Conservation (phyloP, 2,113 vertebrate genomes). For the Pogonocichla stellata region DNA sequence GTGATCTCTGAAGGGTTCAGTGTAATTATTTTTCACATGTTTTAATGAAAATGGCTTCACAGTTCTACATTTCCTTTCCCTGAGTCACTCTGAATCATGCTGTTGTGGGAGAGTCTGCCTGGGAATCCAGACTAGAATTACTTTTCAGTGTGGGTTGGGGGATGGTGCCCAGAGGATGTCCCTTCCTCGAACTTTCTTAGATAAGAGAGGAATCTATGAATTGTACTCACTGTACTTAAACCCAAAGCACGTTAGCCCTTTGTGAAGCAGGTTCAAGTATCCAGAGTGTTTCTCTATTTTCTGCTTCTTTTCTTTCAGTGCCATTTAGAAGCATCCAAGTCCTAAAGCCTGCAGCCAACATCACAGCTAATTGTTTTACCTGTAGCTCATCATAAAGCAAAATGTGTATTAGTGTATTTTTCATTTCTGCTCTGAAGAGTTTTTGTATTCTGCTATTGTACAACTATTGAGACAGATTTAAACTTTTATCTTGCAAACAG, state of each 20-base stretch:
- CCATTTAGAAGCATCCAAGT: neutral
- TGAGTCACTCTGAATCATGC: slow-evolving; percentile 53
- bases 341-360: neutral
- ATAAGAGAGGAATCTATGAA: neutral
- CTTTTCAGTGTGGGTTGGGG: slow-evolving; percentile 19
- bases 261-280: slow-evolving; percentile 1
- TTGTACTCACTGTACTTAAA: neutral
- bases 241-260: neutral
- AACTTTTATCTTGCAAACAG: neutral
- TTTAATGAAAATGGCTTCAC: slow-evolving; percentile 66
- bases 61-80: slow-evolving; percentile 31
- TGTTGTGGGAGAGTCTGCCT: slow-evolving; percentile 43
- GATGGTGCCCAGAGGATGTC: neutral
- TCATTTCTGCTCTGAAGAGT: neutral
- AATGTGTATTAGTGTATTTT: neutral
- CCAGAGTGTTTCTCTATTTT: neutral
- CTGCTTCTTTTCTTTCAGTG: neutral
- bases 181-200: slow-evolving; percentile 24
- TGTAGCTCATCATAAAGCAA: neutral
- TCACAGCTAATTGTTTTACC: slow-evolving; percentile 10
- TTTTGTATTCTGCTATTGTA: neutral
- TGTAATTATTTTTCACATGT: slow-evolving; percentile 66
- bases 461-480: neutral
- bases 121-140: slow-evolving; percentile 3
- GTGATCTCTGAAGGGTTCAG: slow-evolving; percentile 57